Base-by-base conservation (phyloP, 2,113 vertebrate species). In the Hemicordylus capensis region DNA sequence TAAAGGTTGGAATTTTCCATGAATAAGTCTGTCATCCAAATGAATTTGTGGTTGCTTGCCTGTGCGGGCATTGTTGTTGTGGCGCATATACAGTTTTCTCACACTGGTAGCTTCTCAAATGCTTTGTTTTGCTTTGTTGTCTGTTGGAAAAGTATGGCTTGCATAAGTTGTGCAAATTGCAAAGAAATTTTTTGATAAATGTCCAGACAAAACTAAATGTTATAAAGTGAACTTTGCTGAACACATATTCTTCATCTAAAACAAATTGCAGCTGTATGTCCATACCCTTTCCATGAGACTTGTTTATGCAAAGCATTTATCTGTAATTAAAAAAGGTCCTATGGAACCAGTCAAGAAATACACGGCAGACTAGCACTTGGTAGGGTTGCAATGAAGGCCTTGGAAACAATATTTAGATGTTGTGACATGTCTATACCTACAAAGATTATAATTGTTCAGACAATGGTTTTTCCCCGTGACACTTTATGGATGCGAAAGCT, bases 1-100 rank as follows among this genome's bases (percentile, higher is more conserved):
- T 85, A 76, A 90, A 89, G 31, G 34, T 24, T 94, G 85, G 89
- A 89, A 86, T 89, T 90, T 91, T 87, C 89, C 12, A 0, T 80
- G 86, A 76, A 72, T 84, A 76, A 83, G 83, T 91, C 42, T 76
- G 56, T 82, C 42, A 37, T 90, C 74, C 24, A 9, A 26, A 19
- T 80, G 46, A n/a, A 66, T 88, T 80, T 0, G 1, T 67, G 75
- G 26, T 77, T 76, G 74, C 61, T 84, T 89, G 24, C 34, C 77
- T 11, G 0, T 61, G 80, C 31, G 1, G 83, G 28, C 58, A 4
- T 89, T 89, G 67, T 67, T 46, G 56, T 72, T 91, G 74, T 70
- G 88, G 0, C 44, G n/a, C 79, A 69, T 34, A 0, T 59, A 19
- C 0, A 59, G n/a, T 75, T 91, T 87, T 37, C 67, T 76, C 67